Evolutionary conservation across 2,797 vertebrate species (phyloP), one percentile per base, ranked within the genome.

Genomic region (Lateolabrax maculatus): DNA sequence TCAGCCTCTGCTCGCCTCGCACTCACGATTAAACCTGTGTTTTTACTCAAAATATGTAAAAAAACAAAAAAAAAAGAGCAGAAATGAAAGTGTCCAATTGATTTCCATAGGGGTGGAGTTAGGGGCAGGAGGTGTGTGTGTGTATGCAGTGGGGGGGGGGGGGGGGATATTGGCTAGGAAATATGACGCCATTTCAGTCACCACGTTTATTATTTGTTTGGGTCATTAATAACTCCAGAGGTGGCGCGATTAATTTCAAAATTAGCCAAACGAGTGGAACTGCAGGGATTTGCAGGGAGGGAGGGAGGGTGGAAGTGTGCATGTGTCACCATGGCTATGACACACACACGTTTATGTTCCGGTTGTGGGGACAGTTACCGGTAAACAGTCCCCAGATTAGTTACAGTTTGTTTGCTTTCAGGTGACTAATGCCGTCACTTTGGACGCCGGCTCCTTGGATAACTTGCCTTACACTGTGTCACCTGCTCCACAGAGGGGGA

Each of bases 41-140:
- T 98, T 98, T 97, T 90, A 96, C 94, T 97, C 94, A 94, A 97
- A 96, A 97, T 94, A 95, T 70, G 31, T 34, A 34, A 34, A 10
- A 4, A 15, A 29, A 18, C 57, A n/a, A 37, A 39, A 46, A 57
- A 58, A 39, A 86, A 79, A 90, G 80, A 86, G 89, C 83, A 89
- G 92, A 94, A 96, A 95, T 77, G 83, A 94, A 94, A 94, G 94
- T 92, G 90, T 84, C 93, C 94, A 95, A 96, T 96, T 96, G 95
- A 95, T 95, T 94, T 78, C 94, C 95, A 4, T 13, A 70, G n/a
- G 41, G 70, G 75, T 49, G 84, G 79, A 81, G 78, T 75, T 60
- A 75, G 69, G 62, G n/a, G n/a, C n/a, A n/a, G n/a, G n/a, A n/a
- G n/a, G n/a, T n/a, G n/a, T n/a, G n/a, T n/a, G n/a, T n/a, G n/a